These are phyloP conservation scores for Gastracanthus pulcherrimus DNA, from an alignment of 2,888 invertebrate species.

Conservation along the genomic window DNA sequence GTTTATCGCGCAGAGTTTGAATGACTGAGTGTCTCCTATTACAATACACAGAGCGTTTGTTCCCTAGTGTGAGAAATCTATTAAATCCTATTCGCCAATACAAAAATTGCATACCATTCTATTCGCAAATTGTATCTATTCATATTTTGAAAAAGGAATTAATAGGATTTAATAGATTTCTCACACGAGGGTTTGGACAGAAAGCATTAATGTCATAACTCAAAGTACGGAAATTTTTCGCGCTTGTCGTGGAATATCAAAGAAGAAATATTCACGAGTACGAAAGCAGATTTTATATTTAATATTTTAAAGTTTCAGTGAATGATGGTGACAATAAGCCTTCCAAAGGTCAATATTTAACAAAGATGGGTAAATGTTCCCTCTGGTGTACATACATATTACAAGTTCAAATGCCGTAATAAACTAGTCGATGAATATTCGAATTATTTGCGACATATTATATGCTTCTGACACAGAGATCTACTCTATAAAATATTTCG, in stretches of 20 bases:
- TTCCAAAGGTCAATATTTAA: slow-evolving; percentile 26
- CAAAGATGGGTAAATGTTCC: slow-evolving; percentile 1
- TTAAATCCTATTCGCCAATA: too few relatives aligned
- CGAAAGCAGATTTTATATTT: not conserved
- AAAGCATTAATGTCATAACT: too few relatives aligned
- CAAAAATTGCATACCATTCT: too few relatives aligned
- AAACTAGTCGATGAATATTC: slow-evolving; percentile 36
- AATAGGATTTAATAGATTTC: too few relatives aligned
- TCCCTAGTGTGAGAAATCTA: too few relatives aligned
- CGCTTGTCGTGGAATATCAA: too few relatives aligned
- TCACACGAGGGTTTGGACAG: too few relatives aligned
- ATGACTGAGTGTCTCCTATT: not conserved
- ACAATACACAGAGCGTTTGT: not conserved
- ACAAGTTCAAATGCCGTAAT: slow-evolving; percentile 18
- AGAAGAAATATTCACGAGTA: too few relatives aligned
- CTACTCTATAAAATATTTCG: not conserved
- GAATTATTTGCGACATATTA: not conserved
- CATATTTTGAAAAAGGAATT: too few relatives aligned
- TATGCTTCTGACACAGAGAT: not conserved
- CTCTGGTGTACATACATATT: not conserved
- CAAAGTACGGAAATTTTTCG: too few relatives aligned
- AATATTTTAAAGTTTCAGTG: not conserved
- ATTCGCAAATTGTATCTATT: too few relatives aligned
- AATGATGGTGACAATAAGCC: slow-evolving; percentile 26
- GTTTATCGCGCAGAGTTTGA: not conserved